Conservation (phyloP, 2,113 vertebrate species). For the Archocentrus centrarchus region DNA sequence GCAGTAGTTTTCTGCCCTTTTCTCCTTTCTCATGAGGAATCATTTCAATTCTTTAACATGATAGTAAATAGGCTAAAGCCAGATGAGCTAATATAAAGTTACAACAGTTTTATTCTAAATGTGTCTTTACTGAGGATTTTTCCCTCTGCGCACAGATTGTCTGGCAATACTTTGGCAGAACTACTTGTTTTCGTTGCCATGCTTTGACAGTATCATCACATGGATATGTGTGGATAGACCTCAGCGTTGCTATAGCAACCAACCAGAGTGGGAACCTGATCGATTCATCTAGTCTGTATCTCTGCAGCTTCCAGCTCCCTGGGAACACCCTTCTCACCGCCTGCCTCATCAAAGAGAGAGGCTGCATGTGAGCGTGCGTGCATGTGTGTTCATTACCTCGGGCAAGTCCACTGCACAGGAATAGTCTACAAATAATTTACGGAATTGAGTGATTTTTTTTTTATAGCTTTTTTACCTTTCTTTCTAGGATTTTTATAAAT, state of each 20-base stretch:
- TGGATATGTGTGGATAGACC: constrained; percentile 47
- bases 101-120: not conserved
- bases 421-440: constrained; percentile 16
- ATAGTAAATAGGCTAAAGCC: not conserved
- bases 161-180: constrained; percentile 2
- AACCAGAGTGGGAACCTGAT: constrained; percentile 48
- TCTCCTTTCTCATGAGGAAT: not conserved
- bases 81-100: not conserved
- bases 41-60: not conserved
- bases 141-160: not conserved
- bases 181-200: constrained; percentile 16
- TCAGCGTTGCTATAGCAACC: constrained; percentile 77
- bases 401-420: constrained; percentile 36
- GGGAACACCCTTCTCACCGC: constrained; percentile 71
- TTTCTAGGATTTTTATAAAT: not conserved
- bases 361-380: not conserved
- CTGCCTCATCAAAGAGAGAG: constrained; percentile 61
- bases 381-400: constrained; percentile 12
- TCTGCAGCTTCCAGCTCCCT: constrained; percentile 62
- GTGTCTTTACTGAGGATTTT: not conserved
- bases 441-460: not conserved
- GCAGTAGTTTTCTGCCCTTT: not conserved
- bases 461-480: constrained; percentile 8
- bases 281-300: constrained; percentile 68
- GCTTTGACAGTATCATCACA: constrained; percentile 46